phyloP scores from a whole-genome alignment of 2,113 vertebrate species.

The Notarius quadriscutis region DNA sequence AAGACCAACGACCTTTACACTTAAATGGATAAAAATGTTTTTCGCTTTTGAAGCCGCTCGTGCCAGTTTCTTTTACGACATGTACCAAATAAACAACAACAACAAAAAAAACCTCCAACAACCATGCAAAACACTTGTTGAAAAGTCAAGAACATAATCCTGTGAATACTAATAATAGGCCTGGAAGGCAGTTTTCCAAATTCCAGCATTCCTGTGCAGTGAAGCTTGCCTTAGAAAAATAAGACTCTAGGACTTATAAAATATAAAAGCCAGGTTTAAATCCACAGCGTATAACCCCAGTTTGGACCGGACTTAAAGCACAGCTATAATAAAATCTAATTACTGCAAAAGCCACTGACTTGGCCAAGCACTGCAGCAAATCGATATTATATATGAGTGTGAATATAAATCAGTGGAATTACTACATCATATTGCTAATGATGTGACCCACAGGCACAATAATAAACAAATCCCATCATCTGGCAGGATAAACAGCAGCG shows the following conservation, averaged over 20 bases:
- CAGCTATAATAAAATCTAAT: slow-evolving; percentile 24
- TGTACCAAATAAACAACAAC: not conserved
- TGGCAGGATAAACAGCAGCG: not conserved
- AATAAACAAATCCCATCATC: not conserved
- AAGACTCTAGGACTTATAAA: not conserved
- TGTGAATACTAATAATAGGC: slow-evolving; percentile 7
- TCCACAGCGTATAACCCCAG: slow-evolving; percentile 4
- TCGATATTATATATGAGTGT: slow-evolving; percentile 15
- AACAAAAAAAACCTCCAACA: not conserved
- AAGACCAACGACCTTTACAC: not conserved
- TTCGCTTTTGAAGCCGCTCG: too few species aligned
- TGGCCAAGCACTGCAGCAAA: slow-evolving; percentile 22
- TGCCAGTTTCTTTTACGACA: not conserved
- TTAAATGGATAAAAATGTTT: not conserved
- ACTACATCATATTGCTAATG: not conserved
- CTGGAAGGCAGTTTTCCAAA: not conserved
- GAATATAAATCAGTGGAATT: not conserved
- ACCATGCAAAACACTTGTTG: not conserved
- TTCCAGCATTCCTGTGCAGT: not conserved
- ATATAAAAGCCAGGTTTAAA: not conserved
- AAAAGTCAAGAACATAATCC: not conserved
- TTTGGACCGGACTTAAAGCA: not conserved
- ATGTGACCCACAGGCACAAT: not conserved
- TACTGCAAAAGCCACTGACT: slow-evolving; percentile 10
- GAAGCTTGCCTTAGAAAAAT: slow-evolving; percentile 1